Conservation (phyloP, 2,797 vertebrate genomes). For the Oreonectes daqikongensis region DNA sequence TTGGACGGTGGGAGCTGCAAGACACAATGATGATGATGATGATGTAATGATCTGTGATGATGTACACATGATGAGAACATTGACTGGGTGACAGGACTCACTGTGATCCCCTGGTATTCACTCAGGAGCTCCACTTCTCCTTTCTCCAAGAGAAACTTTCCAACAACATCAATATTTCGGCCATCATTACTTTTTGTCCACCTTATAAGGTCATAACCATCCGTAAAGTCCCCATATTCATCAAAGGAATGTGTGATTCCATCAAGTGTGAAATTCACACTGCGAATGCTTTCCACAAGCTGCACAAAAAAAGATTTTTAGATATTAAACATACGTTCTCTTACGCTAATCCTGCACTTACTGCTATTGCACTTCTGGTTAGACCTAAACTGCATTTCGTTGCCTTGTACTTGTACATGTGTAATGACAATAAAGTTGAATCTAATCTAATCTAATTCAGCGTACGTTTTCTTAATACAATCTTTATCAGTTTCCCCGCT, state of each 20-base stretch:
- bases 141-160: constrained; percentile 47
- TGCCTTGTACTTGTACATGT: too few relatives aligned
- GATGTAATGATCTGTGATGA: neutral
- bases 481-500: too few relatives aligned
- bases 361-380: too few relatives aligned
- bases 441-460: too few relatives aligned
- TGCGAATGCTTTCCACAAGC: constrained; percentile 41
- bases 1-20: constrained; percentile 30
- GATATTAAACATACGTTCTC: neutral
- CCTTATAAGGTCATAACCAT: constrained; percentile 58
- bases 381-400: too few relatives aligned
- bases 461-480: too few relatives aligned
- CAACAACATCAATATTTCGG: constrained; percentile 34
- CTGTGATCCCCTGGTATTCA: neutral
- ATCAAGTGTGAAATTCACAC: constrained; percentile 46
- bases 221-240: constrained; percentile 51
- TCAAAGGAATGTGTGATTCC: constrained; percentile 46
- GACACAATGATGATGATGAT: neutral
- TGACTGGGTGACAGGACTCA: constrained; percentile 12
- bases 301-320: constrained; percentile 17
- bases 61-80: neutral
- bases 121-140: constrained; percentile 24
- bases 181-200: constrained; percentile 28
- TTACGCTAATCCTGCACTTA: too few relatives aligned
- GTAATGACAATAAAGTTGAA: too few relatives aligned